These are phyloP conservation scores for Sebastes fasciatus DNA, from an alignment of 2,113 vertebrate species.

Conservation along the genomic window DNA sequence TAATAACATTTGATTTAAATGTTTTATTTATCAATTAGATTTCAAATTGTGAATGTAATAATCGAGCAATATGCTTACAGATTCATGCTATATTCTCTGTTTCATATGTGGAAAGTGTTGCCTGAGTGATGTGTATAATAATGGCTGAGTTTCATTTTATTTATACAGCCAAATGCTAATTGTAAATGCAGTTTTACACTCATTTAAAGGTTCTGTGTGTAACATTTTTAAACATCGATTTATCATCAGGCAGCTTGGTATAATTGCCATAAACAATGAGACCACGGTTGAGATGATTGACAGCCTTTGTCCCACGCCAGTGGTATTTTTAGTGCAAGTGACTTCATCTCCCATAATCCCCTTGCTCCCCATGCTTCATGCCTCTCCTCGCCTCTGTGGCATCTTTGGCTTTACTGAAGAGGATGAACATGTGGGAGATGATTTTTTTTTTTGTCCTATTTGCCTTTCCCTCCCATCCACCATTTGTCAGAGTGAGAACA, in stretches of 20 bases:
- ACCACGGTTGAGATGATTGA: constrained; percentile 40
- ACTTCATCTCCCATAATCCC: constrained; percentile 44
- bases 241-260: constrained; percentile 22
- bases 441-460: background rate
- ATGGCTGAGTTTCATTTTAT: constrained; percentile 53
- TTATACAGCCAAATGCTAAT: constrained; percentile 44
- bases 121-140: constrained; percentile 48
- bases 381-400: background rate
- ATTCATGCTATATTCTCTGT: constrained; percentile 64
- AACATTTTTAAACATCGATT: constrained; percentile 30
- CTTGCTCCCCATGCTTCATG: too few species aligned
- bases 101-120: constrained; percentile 55
- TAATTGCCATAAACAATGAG: constrained; percentile 28
- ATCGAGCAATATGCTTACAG: constrained; percentile 74
- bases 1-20: constrained; percentile 60
- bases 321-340: constrained; percentile 26
- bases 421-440: constrained; percentile 18
- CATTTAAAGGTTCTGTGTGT: constrained; percentile 31
- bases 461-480: background rate
- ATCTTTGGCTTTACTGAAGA: constrained; percentile 26
- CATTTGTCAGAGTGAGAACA: constrained; percentile 14
- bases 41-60: constrained; percentile 76
- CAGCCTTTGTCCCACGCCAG: constrained; percentile 4
- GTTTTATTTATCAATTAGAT: constrained; percentile 69
- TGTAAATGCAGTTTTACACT: constrained; percentile 50